Evolutionary conservation across 2,888 invertebrate species (phyloP).

Genomic region (Himalopsyche anomala): DNA sequence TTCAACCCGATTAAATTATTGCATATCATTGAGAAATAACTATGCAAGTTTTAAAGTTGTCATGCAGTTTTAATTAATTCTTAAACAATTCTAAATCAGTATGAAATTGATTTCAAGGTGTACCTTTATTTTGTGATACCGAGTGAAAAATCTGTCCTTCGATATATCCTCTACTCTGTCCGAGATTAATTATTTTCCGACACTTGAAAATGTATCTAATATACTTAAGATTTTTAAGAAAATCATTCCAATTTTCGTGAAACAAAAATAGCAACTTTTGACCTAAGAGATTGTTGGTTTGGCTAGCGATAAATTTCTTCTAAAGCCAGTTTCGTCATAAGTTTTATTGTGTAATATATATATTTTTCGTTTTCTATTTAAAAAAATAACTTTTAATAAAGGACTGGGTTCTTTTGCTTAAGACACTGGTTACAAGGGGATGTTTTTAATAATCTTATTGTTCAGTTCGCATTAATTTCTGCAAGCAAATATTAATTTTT

Average conservation of each 20-base stretch:
- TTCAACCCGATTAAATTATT: too few relatives aligned
- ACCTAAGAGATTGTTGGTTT: neutral
- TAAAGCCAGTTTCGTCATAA: constrained; percentile 17
- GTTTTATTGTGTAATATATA: neutral
- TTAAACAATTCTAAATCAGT: neutral
- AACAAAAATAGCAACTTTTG: neutral
- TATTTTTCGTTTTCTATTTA: neutral
- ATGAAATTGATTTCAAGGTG: neutral
- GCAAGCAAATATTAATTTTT: too few relatives aligned
- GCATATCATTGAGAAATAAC: too few relatives aligned
- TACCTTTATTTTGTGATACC: constrained; percentile 41
- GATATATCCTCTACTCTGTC: constrained; percentile 37
- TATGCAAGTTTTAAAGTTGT: neutral
- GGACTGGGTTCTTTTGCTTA: neutral
- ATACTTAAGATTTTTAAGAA: constrained; percentile 40
- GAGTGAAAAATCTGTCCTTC: constrained; percentile 39
- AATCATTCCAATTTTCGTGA: constrained; percentile 33
- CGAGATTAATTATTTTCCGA: constrained; percentile 25
- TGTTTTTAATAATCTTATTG: too few relatives aligned
- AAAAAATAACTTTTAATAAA: neutral
- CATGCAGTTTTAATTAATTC: constrained; percentile 1
- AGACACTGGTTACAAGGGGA: neutral
- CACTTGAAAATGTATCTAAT: constrained; percentile 17
- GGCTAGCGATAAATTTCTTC: neutral
- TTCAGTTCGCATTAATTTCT: too few relatives aligned